Evolutionary conservation across 2,888 invertebrate species (phyloP), one percentile per base, ranked within the genome.

Genomic region (Melanostoma mellinum): DNA sequence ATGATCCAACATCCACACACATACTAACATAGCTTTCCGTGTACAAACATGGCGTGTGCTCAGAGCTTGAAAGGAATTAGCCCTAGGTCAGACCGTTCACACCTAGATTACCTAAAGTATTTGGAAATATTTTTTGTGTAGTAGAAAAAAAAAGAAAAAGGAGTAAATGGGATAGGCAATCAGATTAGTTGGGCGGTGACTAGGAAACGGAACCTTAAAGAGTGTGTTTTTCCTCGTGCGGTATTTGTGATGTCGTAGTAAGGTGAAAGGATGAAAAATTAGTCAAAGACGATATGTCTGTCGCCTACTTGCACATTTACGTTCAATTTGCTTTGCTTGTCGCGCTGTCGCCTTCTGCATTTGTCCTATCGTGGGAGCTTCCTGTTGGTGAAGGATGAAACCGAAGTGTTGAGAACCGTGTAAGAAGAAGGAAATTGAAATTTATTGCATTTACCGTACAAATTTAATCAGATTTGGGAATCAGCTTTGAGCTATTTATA

Each of bases 321-420:
- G 60, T 65, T 67, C 71, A 76, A 81, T 81, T 81, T 81, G 76
- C 76, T 76, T 60, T 53, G 44, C 69, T 71, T 80, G 80, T 80
- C 80, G 44, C 35, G 44, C 35, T 80, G 74, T 35, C 60, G 33
- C 44, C 30, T 30, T 20, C 33, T 50, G 56, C 38, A 48, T 35
- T 32, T 35, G n/a, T 61, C 68, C 56, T 73, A 68, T 61, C 55
- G 52, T 36, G 36, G 36, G 33, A 8, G 8, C n/a, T 20, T 72
- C 58, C 60, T 53, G 6, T 20, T 42, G 30, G 9, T 20, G 38
- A 63, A 6, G 6, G n/a, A 38, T 40, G 33, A 38, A 20, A 20
- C 9, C 8, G 38, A 79, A 6, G 68, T 74, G 74, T 56, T 61
- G 74, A 79, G 63, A 74, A 42, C 48, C 42, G 9, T 53, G 40